A percentile compares a stretch with the other conserved stretches of the same genome.
These are phyloP conservation scores for Ciconia maguari DNA, from an alignment of 2,113 vertebrate species.

Conservation along the genomic window DNA sequence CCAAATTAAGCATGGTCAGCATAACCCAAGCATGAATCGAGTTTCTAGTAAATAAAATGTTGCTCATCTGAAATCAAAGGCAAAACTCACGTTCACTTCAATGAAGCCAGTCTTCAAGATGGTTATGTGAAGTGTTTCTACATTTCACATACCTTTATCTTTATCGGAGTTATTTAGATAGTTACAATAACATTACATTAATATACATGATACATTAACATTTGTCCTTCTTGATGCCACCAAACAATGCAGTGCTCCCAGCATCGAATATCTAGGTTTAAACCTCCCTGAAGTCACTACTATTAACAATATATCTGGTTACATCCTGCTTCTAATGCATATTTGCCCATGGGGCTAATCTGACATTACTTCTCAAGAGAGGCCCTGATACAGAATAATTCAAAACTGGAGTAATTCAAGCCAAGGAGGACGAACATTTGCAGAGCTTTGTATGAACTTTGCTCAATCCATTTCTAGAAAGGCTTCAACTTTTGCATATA, in stretches of 20 bases:
- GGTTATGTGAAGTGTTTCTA: neutral
- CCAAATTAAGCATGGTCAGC: neutral
- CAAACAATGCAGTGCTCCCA: neutral
- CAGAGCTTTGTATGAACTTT: neutral
- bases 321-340: neutral
- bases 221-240: neutral
- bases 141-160: neutral
- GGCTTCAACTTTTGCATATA: neutral
- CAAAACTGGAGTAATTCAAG: neutral
- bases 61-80: neutral
- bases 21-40: neutral
- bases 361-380: neutral
- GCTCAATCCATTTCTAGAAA: neutral
- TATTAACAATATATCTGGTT: neutral
- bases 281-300: neutral
- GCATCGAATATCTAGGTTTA: neutral
- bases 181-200: neutral
- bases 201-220: neutral
- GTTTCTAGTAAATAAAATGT: neutral
- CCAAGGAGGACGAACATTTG: neutral
- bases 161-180: neutral
- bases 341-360: neutral
- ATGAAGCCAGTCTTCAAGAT: neutral
- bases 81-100: neutral
- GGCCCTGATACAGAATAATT: neutral